phyloP scores from a whole-genome alignment of 2,888 invertebrate species.

The Pachliopta kotzebuea region DNA sequence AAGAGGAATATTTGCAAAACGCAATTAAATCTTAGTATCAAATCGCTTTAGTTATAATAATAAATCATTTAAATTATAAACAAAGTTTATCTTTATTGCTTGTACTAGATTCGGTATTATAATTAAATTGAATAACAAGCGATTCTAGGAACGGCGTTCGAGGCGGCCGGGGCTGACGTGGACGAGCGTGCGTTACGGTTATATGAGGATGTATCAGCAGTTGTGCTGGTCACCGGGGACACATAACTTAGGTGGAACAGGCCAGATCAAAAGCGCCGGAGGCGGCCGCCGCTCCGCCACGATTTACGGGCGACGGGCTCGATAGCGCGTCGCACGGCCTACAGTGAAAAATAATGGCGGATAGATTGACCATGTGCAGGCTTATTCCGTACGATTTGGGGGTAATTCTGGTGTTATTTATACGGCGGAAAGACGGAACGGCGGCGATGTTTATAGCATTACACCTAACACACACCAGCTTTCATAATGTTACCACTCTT shows the following conservation, averaged over 20 bases:
- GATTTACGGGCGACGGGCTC: constrained; percentile 52
- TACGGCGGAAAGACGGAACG: neutral
- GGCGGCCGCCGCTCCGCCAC: constrained; percentile 50
- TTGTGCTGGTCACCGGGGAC: constrained; percentile 57
- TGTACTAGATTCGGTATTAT: constrained; percentile 22
- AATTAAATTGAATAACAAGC: constrained; percentile 21
- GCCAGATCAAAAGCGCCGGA: constrained; percentile 65
- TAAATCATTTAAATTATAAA: constrained; percentile 22
- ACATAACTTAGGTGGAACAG: constrained; percentile 68
- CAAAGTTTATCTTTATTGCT: constrained; percentile 25
- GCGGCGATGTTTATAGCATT: too few relatives aligned
- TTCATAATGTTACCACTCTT: too few relatives aligned
- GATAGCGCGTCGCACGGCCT: constrained; percentile 46
- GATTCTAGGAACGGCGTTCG: constrained; percentile 4
- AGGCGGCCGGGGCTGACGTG: neutral
- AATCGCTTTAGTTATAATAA: constrained; percentile 8
- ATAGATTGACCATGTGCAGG: constrained; percentile 47
- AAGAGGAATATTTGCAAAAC: neutral
- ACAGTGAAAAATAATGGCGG: constrained; percentile 64
- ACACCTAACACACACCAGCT: too few relatives aligned
- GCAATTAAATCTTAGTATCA: constrained; percentile 13
- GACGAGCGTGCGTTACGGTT: constrained; percentile 33
- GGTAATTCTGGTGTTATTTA: constrained; percentile 3
- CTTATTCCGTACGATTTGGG: constrained; percentile 37
- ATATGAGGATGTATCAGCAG: constrained; percentile 39